Evolutionary conservation across 1,140 invertebrate species (phyloP).

Genomic region (Tetragonula clypearis): DNA sequence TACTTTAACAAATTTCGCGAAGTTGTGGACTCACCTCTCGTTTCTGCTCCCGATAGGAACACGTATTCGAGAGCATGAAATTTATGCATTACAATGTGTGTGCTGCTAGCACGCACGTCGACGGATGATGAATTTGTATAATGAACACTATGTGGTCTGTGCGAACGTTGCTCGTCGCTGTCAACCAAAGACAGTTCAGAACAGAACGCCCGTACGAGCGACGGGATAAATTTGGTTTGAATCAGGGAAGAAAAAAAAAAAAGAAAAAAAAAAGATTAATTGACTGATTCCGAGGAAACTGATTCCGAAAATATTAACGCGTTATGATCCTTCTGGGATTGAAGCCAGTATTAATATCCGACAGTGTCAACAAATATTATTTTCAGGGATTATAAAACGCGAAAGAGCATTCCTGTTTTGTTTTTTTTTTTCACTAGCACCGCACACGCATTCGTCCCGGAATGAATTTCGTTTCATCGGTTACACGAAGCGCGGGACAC

Average conservation of each 20-base stretch:
- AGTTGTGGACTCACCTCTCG: neutral
- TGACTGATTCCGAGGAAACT: neutral
- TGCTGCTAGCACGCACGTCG: no score
- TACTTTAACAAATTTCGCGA: neutral
- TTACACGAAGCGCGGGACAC: neutral
- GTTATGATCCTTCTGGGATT: neutral
- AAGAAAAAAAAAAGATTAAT: neutral
- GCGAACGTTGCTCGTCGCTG: neutral
- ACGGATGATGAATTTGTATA: neutral
- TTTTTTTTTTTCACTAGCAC: neutral
- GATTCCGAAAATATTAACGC: neutral
- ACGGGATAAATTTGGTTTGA: neutral
- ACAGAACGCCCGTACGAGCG: neutral
- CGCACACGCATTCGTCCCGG: no score
- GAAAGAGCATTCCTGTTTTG: neutral
- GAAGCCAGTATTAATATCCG: neutral
- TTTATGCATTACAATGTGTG: neutral
- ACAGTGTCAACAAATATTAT: neutral
- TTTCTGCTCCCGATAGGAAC: neutral
- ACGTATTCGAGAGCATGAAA: neutral
- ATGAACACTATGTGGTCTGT: neutral
- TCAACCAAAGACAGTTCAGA: neutral
- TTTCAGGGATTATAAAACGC: neutral
- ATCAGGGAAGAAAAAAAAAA: no score
- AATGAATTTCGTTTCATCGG: neutral